phyloP scores from a whole-genome alignment of 2,113 vertebrate species.

The Solenodon paradoxus region DNA sequence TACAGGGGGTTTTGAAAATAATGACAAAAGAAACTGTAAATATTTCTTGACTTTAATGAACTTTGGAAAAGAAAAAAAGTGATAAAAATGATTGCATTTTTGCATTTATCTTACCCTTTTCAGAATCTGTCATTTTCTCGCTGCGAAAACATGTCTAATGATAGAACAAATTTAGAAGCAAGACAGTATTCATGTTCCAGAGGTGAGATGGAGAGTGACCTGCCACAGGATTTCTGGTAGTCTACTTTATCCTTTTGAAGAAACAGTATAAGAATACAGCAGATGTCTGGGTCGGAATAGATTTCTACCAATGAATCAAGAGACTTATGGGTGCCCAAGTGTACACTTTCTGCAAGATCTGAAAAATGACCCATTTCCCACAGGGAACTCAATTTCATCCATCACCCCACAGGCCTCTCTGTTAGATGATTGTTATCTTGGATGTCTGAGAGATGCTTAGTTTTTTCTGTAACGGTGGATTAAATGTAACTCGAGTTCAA shows the following conservation, averaged over 20 bases:
- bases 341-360: not conserved
- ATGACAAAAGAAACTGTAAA: not conserved
- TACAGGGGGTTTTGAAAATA: not conserved
- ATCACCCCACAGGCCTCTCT: not conserved
- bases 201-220: not conserved
- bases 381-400: not conserved
- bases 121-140: not conserved
- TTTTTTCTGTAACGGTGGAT: not conserved
- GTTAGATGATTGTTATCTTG: not conserved
- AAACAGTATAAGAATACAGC: not conserved
- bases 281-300: not conserved
- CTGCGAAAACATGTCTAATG: not conserved
- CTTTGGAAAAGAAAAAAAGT: not conserved
- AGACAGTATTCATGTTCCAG: not conserved
- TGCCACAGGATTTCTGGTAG: not conserved
- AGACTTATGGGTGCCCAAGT: not conserved
- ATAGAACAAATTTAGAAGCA: not conserved
- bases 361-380: not conserved
- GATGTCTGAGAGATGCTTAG: not conserved
- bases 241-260: not conserved
- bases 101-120: not conserved
- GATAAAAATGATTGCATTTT: not conserved
- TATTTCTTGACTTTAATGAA: not conserved
- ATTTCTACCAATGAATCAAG: not conserved
- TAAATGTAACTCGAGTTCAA: not conserved